phyloP scores from a whole-genome alignment of 2,888 invertebrate species.

The Dasypogon diadema region DNA sequence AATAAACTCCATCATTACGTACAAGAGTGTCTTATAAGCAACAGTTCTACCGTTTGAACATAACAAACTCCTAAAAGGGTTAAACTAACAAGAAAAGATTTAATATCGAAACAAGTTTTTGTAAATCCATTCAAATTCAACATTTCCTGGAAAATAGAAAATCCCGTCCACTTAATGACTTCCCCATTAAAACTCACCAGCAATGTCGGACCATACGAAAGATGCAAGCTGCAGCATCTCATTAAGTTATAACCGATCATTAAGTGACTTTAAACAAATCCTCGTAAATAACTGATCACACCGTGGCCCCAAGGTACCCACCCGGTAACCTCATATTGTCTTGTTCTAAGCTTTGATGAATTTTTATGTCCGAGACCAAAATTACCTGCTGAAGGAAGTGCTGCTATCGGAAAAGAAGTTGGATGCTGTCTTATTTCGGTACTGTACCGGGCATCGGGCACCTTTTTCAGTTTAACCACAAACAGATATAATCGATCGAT shows the following conservation, averaged over 20 bases:
- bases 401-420: background rate
- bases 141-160: too few relatives aligned
- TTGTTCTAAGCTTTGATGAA: constrained; percentile 37
- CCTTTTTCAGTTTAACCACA: constrained; percentile 21
- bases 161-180: too few relatives aligned
- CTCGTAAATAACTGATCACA: constrained; percentile 42
- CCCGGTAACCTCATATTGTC: background rate
- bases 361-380: background rate
- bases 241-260: constrained; percentile 5
- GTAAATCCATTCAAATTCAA: too few relatives aligned
- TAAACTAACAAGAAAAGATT: too few relatives aligned
- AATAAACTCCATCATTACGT: too few relatives aligned
- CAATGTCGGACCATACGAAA: background rate
- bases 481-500: constrained; percentile 42
- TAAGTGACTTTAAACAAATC: constrained; percentile 4
- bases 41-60: too few relatives aligned
- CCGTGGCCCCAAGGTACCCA: constrained; percentile 9
- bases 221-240: background rate
- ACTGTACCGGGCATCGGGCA: constrained; percentile 2
- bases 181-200: too few relatives aligned
- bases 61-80: too few relatives aligned
- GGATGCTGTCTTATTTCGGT: constrained; percentile 21
- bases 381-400: background rate
- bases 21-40: too few relatives aligned
- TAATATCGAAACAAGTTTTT: too few relatives aligned